Evolutionary conservation across 2,797 vertebrate species (phyloP), one percentile per base, ranked within the genome.

Genomic region (Crenuchus spilurus): DNA sequence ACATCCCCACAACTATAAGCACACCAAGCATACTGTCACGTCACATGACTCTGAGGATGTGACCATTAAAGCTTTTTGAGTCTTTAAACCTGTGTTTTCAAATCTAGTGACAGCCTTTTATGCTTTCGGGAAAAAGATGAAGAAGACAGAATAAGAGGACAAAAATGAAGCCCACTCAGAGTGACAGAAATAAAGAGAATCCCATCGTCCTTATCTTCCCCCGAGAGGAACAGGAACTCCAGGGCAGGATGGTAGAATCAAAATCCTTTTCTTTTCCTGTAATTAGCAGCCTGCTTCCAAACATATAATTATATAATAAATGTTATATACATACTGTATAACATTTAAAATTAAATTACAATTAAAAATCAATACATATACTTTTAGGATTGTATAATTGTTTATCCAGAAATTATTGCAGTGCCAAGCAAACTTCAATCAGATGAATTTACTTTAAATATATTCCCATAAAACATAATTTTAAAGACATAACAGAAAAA

Each of bases 211-310:
- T 71, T 75, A 73, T 79, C 70, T 76, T 73, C 30, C 64, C 46
- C 35, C 16, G 68, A 68, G 63, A 69, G 33, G 64, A 70, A 76
- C 65, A 67, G 78, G 66, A 76, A 81, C 81, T 80, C 58, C 62
- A 26, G 30, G 73, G 73, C 77, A 74, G 54, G 37, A 65, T 63
- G 74, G 65, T 73, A 63, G 74, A 79, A 74, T 76, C 70, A 42
- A 49, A 61, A 26, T 31, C 46, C 58, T 33, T 33, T 55, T 31
- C 28, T 51, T 51, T 13, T 52, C 51, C 28, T 60, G 64, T 80
- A 70, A 82, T 72, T 70, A 60, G 64, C 75, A 66, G 58, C 26
- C 60, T 22, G 44, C 44, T n/a, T 20, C 9, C 6, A 48, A 6
- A 18, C n/a, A n/a, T n/a, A n/a, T n/a, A n/a, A n/a, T n/a, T n/a